Percentiles rank a stretch among this genome's conserved stretches.
phyloP scores from a whole-genome alignment of 2,113 vertebrate genomes.

The Oreochromis tanganicae region DNA sequence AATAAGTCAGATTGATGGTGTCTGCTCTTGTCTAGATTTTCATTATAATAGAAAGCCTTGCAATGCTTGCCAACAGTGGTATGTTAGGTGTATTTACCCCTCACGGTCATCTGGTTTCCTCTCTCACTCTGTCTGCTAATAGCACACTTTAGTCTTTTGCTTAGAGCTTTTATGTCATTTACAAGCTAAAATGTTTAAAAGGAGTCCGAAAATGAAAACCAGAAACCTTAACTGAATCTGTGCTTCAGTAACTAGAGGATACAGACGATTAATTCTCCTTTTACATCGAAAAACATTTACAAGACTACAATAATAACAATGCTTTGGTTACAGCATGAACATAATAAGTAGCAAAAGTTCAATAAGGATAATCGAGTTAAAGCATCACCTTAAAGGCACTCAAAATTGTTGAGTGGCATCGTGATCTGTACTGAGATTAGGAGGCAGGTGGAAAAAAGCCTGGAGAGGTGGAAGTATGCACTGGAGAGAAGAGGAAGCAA shows the following conservation, averaged over 20 bases:
- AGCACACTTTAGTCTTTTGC: background rate
- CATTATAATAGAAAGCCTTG: background rate
- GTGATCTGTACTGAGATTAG: background rate
- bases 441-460: background rate
- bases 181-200: background rate
- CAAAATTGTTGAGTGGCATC: background rate
- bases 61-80: background rate
- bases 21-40: background rate
- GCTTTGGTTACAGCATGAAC: background rate
- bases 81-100: background rate
- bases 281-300: background rate
- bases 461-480: background rate
- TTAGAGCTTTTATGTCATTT: background rate
- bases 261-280: background rate
- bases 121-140: background rate
- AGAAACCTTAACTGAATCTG: background rate
- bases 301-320: background rate
- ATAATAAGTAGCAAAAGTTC: background rate
- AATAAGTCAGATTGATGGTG: background rate
- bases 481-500: background rate
- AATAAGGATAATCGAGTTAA: background rate
- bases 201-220: background rate
- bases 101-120: background rate
- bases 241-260: background rate
- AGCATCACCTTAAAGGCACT: background rate